phyloP scores from a whole-genome alignment of 2,797 vertebrate species.

The Pygocentrus nattereri region DNA sequence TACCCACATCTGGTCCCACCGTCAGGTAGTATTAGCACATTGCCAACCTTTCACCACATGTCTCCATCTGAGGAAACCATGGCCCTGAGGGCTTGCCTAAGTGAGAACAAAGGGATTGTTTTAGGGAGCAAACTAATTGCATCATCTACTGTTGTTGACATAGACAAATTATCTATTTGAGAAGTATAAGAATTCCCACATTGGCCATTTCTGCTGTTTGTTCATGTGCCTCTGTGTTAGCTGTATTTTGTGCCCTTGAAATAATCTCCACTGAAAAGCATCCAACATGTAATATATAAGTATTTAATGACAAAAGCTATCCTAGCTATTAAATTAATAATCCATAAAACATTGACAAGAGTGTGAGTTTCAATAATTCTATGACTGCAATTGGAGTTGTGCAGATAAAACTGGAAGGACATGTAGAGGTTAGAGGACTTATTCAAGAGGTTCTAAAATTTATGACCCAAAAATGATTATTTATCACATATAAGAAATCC shows the following conservation, averaged over 20 bases:
- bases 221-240: not conserved
- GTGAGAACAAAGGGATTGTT: constrained; percentile 44
- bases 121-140: constrained; percentile 54
- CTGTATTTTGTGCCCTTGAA: not conserved
- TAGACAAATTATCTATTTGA: not conserved
- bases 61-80: constrained; percentile 48
- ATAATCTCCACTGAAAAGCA: not conserved
- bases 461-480: constrained; percentile 8
- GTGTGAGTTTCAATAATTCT: constrained; percentile 22
- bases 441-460: not conserved
- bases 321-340: constrained; percentile 16
- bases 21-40: constrained; percentile 57
- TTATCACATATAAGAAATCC: not conserved
- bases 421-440: not conserved
- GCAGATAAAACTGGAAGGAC: constrained; percentile 13
- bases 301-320: not conserved
- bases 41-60: constrained; percentile 59
- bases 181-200: not conserved
- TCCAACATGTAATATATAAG: not conserved
- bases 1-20: constrained; percentile 60
- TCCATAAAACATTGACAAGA: constrained; percentile 6
- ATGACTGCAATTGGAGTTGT: constrained; percentile 1
- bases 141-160: constrained; percentile 48
- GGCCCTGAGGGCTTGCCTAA: constrained; percentile 45
- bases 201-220: not conserved